Evolutionary conservation across 2,113 vertebrate genomes (phyloP).

Genomic region (Cinclus cinclus): DNA sequence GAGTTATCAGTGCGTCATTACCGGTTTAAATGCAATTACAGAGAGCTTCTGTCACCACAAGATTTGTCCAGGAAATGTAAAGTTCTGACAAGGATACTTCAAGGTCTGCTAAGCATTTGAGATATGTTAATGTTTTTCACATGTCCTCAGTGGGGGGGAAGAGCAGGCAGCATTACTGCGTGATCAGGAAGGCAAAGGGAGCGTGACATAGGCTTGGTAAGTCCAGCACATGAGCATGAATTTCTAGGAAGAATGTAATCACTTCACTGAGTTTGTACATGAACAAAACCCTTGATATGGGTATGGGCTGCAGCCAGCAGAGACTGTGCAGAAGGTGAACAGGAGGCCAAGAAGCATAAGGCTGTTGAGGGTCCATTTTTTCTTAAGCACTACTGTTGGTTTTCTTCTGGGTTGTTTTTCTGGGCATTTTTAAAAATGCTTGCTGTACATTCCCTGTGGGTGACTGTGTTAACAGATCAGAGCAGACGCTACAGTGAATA

Average conservation of each 20-base stretch:
- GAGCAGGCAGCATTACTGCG: background rate
- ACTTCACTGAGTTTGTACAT: background rate
- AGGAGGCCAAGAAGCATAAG: background rate
- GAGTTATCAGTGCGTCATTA: background rate
- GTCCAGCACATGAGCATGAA: accelerated
- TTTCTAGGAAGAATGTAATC: background rate
- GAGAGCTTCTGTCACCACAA: background rate
- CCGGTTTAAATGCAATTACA: background rate
- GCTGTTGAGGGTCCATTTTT: background rate
- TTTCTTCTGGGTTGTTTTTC: background rate
- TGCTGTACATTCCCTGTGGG: background rate
- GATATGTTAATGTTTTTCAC: conserved; percentile 47
- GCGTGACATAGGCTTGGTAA: background rate
- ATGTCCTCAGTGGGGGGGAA: background rate
- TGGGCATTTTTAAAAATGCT: background rate
- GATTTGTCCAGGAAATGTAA: background rate
- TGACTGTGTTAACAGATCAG: background rate
- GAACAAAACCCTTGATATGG: background rate
- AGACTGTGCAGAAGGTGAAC: background rate
- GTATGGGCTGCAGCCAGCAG: background rate
- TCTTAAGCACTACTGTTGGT: background rate
- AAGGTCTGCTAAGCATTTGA: conserved; percentile 36
- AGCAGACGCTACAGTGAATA: background rate
- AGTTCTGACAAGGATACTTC: conserved; percentile 26
- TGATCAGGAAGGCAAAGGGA: background rate